Base-by-base conservation (phyloP, 2,113 vertebrate genomes). In the Cyprinus carpio region DNA sequence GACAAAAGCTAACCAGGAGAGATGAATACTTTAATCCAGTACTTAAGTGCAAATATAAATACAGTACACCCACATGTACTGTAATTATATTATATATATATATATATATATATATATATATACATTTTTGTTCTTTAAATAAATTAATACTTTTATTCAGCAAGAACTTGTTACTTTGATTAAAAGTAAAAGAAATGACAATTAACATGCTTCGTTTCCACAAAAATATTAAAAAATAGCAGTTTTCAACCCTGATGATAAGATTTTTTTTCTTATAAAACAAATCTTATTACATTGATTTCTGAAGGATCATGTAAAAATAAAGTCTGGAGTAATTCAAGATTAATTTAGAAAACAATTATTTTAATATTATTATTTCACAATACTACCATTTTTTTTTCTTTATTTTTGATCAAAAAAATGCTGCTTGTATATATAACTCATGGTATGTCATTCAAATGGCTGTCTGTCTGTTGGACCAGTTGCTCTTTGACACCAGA, bases 401-500 rank as follows among this genome's bases (percentile, higher is more conserved):
- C 62, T 29, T 25, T 29, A 15, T 16, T 31, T 65, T 34, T 7
- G 6, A 67, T 31, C 29, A 69, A 34, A 69, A 20, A 69, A 69
- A 23, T 69, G 31, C 8, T 20, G 65, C 16, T 8, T 20, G 0
- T 20, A 34, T 18, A 34, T 13, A 64, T 2, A 4, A 58, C 56
- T 58, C 8, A 23, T n/a, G 7, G 56, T n/a, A n/a, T 60, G 56
- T 60, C 65, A 69, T 31, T 10, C 65, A 34, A 31, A 20, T 27
- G 15, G 25, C 51, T 75, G 16, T 29, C 12, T 37, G 20, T 64
- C 71, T n/a, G 46, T 46, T 29, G 11, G 40, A 76, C 75, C 46
- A 76, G 60, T 75, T 85, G 69, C 83, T 75, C 62, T 87, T 40
- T 81, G 86, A 62, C 67, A 75, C 69, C 37, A 49, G 84, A 29